These are phyloP conservation scores for Dasypogon diadema DNA, from an alignment of 2,888 invertebrate species.

Conservation along the genomic window DNA sequence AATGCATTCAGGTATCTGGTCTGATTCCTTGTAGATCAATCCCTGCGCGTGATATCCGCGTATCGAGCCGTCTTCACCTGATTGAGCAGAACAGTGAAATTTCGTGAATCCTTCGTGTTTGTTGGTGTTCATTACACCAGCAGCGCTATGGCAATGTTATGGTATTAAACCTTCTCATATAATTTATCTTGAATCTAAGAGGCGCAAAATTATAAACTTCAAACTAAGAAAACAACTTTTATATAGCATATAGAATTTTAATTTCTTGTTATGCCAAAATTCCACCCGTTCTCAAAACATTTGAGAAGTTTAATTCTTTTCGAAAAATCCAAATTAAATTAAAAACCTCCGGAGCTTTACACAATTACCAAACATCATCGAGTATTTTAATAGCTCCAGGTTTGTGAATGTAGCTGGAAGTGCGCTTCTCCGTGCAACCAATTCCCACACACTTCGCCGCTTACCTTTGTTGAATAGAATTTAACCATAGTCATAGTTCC, in stretches of 20 bases:
- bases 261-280: background rate
- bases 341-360: constrained; percentile 29
- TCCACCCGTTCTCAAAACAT: constrained; percentile 6
- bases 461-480: constrained; percentile 33
- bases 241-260: constrained; percentile 22
- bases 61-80: too few species aligned
- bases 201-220: constrained; percentile 42
- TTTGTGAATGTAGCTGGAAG: constrained; percentile 16
- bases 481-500: constrained; percentile 23
- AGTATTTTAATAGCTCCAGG: background rate
- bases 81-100: too few species aligned
- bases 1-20: too few species aligned
- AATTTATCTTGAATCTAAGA: too few species aligned
- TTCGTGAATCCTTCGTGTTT: too few species aligned
- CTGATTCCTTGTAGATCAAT: too few species aligned
- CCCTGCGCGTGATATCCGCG: too few species aligned
- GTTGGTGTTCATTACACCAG: too few species aligned
- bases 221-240: constrained; percentile 33
- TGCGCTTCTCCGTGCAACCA: background rate
- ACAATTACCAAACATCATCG: background rate
- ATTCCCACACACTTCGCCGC: background rate
- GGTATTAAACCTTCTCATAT: too few species aligned
- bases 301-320: constrained; percentile 50
- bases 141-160: too few species aligned
- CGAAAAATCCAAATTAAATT: constrained; percentile 50